phyloP scores from a whole-genome alignment of 2,888 invertebrate genomes.

The Drosophila ezoana region DNA sequence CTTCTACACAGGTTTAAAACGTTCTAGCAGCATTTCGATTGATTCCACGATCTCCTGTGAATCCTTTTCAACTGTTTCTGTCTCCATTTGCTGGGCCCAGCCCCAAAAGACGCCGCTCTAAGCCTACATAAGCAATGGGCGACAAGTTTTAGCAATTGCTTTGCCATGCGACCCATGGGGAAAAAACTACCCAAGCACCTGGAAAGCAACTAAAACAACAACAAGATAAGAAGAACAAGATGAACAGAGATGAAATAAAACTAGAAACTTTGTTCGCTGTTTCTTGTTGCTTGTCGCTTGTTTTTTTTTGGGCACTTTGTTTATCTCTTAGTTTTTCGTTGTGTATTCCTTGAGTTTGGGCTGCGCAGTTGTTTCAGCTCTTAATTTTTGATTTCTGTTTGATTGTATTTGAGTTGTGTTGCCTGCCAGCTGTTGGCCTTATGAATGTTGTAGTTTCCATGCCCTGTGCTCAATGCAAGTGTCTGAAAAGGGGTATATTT shows the following conservation, averaged over 20 bases:
- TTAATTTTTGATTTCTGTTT: conserved; percentile 75
- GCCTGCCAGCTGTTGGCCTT: conserved; percentile 40
- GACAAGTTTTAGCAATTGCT: conserved; percentile 57
- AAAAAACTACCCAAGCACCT: conserved; percentile 38
- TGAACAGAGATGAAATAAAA: conserved; percentile 21
- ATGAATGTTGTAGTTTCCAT: conserved; percentile 28
- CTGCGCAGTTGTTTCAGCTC: conserved; percentile 49
- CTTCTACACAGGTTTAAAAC: background rate
- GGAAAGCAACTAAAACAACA: conserved; percentile 24
- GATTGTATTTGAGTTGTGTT: conserved; percentile 67
- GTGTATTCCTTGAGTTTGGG: conserved; percentile 31
- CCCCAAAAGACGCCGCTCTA: background rate
- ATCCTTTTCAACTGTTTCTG: background rate
- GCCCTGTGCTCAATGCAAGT: background rate
- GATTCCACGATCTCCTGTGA: conserved; percentile 3
- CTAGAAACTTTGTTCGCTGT: conserved; percentile 50
- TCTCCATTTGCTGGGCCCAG: conserved; percentile 4
- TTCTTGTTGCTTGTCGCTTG: conserved; percentile 5
- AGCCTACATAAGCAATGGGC: conserved; percentile 50
- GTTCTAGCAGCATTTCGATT: background rate
- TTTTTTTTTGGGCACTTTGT: conserved; percentile 38
- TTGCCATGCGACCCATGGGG: conserved; percentile 42
- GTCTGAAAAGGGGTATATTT: background rate
- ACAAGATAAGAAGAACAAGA: conserved; percentile 5
- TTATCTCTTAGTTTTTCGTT: conserved; percentile 41